Evolutionary conservation across 1,140 invertebrate genomes (phyloP).

Genomic region (Hyposmocoma kahamanoa): DNA sequence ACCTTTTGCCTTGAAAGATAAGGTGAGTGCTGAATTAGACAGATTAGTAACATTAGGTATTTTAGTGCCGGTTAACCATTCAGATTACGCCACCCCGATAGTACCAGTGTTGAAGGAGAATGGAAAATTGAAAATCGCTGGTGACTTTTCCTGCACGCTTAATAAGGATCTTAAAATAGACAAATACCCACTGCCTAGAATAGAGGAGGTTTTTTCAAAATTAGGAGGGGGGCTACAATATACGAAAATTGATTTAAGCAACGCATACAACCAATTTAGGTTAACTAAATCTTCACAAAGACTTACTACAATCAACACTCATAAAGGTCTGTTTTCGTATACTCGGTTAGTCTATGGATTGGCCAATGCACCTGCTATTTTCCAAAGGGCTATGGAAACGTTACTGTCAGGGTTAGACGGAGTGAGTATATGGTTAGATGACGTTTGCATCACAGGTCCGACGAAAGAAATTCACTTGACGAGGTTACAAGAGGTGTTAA

Average conservation of each 20-base stretch:
- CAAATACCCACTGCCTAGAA: slow-evolving; percentile 29
- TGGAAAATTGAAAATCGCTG: slow-evolving; percentile 1
- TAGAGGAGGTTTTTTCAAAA: slow-evolving; percentile 32
- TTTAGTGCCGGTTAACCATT: no score
- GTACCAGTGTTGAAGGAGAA: no score
- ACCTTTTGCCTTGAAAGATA: no score
- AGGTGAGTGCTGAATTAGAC: no score
- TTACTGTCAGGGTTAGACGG: not conserved
- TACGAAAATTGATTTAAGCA: slow-evolving; percentile 43
- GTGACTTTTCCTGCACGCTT: slow-evolving; percentile 3
- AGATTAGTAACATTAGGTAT: no score
- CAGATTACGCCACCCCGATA: no score
- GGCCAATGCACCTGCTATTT: no score
- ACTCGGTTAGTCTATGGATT: no score
- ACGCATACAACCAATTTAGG: slow-evolving; percentile 63
- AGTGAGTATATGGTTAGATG: not conserved
- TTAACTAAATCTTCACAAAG: slow-evolving; percentile 19
- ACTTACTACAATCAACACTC: slow-evolving; percentile 5
- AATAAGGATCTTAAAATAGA: slow-evolving; percentile 11
- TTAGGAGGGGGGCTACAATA: slow-evolving; percentile 28
- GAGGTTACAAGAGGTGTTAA: not conserved
- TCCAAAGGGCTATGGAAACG: no score
- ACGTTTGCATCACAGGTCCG: not conserved
- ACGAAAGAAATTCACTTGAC: not conserved
- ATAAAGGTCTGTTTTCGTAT: slow-evolving; percentile 1